These are phyloP conservation scores for Elaeidobius kamerunicus DNA, from an alignment of 2,888 invertebrate species.

Conservation along the genomic window DNA sequence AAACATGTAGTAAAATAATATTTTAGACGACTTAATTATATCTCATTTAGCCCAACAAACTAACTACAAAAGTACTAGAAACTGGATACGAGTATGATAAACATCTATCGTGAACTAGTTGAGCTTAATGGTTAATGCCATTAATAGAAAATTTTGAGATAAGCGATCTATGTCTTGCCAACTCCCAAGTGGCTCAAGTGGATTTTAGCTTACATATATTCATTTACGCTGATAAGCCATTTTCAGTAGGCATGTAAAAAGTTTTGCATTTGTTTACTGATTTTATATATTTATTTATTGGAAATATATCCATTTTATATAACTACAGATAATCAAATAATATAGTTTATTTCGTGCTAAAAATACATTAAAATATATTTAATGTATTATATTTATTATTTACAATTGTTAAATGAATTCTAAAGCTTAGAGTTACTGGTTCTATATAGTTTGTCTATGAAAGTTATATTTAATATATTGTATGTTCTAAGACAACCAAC, in stretches of 20 bases:
- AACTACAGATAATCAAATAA: no score
- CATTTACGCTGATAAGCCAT: conserved; percentile 16
- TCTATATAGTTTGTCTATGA: no score
- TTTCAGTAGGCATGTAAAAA: conserved; percentile 22
- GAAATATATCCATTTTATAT: no score
- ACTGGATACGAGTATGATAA: conserved; percentile 1
- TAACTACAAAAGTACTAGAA: conserved; percentile 4
- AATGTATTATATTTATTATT: not conserved
- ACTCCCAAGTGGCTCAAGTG: conserved; percentile 16
- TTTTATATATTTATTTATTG: conserved; percentile 19
- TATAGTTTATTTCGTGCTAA: no score
- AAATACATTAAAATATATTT: not conserved
- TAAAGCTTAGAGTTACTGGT: no score
- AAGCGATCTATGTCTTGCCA: conserved; percentile 17
- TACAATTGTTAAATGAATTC: no score
- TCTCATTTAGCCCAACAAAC: no score
- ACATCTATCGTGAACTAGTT: conserved; percentile 14
- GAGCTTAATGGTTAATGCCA: conserved; percentile 17
- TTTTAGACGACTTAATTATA: no score
- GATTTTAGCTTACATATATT: conserved; percentile 10
- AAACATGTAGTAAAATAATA: no score
- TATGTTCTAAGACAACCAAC: no score
- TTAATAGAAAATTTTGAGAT: conserved; percentile 17
- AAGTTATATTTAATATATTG: no score
- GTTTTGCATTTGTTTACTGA: conserved; percentile 17